These are phyloP conservation scores for Drosophila dives DNA, from an alignment of 2,888 invertebrate species.

Conservation along the genomic window DNA sequence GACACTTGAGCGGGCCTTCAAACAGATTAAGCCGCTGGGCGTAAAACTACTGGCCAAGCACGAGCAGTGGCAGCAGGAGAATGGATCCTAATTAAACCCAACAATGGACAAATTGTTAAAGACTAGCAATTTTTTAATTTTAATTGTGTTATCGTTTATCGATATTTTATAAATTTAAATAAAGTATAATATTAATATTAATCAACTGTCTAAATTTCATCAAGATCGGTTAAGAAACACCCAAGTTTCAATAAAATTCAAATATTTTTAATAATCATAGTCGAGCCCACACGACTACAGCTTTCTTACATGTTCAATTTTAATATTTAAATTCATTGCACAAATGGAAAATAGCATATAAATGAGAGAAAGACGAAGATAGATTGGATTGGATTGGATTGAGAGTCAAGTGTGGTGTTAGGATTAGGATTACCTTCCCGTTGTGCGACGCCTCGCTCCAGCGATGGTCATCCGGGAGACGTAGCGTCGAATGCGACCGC, in stretches of 20 bases:
- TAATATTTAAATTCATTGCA: neutral
- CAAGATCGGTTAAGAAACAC: too few species aligned
- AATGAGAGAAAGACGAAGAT: neutral
- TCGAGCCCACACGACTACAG: too few species aligned
- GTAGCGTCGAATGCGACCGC: conserved; percentile 83
- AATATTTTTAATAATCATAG: too few species aligned
- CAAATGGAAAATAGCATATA: neutral
- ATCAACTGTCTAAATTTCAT: too few species aligned
- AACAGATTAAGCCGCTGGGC: conserved; percentile 85
- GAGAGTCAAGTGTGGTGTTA: neutral
- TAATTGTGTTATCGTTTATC: too few species aligned
- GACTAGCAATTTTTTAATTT: too few species aligned
- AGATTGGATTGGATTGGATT: neutral
- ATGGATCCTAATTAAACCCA: conserved; percentile 84
- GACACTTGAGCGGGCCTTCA: conserved; percentile 74
- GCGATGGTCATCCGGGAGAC: conserved; percentile 84
- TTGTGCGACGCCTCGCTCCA: conserved; percentile 84
- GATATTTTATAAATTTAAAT: too few species aligned
- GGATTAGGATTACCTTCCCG: conserved; percentile 83
- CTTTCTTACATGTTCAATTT: neutral
- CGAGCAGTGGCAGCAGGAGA: conserved; percentile 88
- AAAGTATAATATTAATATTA: too few species aligned
- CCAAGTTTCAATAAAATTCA: too few species aligned
- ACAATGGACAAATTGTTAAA: neutral
- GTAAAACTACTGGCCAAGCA: conserved; percentile 87